Base-by-base conservation (phyloP, 2,888 invertebrate genomes). In the Volucella zonaria region DNA sequence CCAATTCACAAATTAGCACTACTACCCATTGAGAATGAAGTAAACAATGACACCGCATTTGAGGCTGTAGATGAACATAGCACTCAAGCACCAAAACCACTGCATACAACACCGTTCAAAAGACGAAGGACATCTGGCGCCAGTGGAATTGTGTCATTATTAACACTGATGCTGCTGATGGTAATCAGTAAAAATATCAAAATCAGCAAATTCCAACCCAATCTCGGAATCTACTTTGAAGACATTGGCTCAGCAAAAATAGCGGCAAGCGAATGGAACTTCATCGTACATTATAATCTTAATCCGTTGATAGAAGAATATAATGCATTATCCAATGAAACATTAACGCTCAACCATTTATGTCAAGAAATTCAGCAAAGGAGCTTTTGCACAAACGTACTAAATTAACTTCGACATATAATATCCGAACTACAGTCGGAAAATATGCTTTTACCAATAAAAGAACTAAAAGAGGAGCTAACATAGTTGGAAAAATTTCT, bases 401-500 rank as follows among this genome's bases (percentile, higher is more conserved):
- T 52, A n/a, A 43, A 68, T 31, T 47, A 62, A 31, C 42, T 56
- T 61, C 23, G 61, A 47, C 67, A 76, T 14, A 43, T 31, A 11
- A 52, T 45, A n/a, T 52, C 43, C 23, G 40, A 58, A 56, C 23
- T 52, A 9, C 4, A 42, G 42, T 54, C 59, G 12, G 54, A 76
- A 47, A 52, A 49, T 15, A 59, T 3, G 2, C 31, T 70, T n/a
- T 14, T 73, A 14, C 31, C 54, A 31, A 15, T 2, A 56, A 52
- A 12, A 47, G 67, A 49, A 10, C 38, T 14, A 70, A 54, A 9
- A 68, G 59, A 51, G 68, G 67, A 52, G 64, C 81, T 14, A 68
- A 75, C n/a, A 62, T 77, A 43, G 54, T 81, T 10, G 83, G 76
- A 56, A 86, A 73, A 31, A 49, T 86, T 42, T 78, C 78, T 14